Base-by-base conservation (phyloP, 2,113 vertebrate species). In the Megaceryle torquata region DNA sequence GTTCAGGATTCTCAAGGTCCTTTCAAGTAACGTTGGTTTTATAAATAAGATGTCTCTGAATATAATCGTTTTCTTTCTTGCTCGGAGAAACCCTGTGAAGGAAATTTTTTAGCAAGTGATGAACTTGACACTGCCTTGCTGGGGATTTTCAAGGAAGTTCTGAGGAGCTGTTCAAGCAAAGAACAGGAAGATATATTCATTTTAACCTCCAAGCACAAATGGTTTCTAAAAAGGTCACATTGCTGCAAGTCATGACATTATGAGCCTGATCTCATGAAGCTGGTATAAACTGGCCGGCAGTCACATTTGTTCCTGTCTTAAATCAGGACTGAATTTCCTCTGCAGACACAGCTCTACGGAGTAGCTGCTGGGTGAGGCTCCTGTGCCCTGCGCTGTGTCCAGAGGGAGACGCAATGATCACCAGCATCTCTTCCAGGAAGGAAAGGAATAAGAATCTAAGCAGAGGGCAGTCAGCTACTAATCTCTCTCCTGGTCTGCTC, bases 181-280 rank as follows among this genome's bases (percentile, higher is more conserved):
- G 89, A 88, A 5, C 76, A 82, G 35, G 56, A 59, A 86, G 95
- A 94, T 77, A 35, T 6, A 85, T 93, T 54, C 26, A 60, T 70
- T 70, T 82, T 56, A 88, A 35, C 71, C 90, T 43, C 79, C 2
- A 2, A 77, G 88, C 85, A 74, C 68, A 93, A 92, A 93, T 48
- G 56, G 82, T 86, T 91, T 80, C 71, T 68, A 63, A 0, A 96
- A 93, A 93, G 85, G 91, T 96, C 85, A 90, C 77, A 33, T 22
- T 94, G 85, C 95, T 89, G 76, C 46, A 8, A 91, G 94, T 4
- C 50, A 50, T 59, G 90, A 18, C 68, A 16, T 10, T 6, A 3
- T 3, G 18, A 93, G 71, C 64, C 87, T 17, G 33, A 14, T 56
- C 43, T 53, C 63, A 37, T 18, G 5, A 54, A 85, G 63, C 82